A percentile compares a stretch with the other conserved stretches of the same genome.
Conservation (phyloP, 2,113 vertebrate species). For the Murina feae region DNA sequence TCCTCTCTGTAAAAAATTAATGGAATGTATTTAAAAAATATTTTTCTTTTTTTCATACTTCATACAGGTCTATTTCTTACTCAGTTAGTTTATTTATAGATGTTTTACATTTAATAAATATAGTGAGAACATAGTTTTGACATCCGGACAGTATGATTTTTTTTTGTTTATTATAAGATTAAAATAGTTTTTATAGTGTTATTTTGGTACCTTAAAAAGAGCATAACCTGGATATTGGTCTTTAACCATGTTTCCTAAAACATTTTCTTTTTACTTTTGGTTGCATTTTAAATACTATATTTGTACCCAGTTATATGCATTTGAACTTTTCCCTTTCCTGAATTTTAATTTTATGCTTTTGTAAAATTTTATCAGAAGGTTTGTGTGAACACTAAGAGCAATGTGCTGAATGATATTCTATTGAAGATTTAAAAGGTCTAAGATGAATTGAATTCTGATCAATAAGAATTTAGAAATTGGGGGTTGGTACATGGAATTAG, state of each 20-base stretch:
- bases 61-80: background rate
- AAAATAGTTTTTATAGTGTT: slow-evolving; percentile 34
- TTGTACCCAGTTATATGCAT: background rate
- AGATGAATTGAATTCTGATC: background rate
- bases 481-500: background rate
- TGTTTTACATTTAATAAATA: slow-evolving; percentile 24
- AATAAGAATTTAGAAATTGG: background rate
- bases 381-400: background rate
- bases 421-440: slow-evolving; percentile 8
- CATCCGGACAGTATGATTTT: background rate
- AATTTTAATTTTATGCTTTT: slow-evolving; percentile 36
- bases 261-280: background rate
- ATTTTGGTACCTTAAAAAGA: slow-evolving; percentile 16
- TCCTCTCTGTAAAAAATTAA: too few species aligned
- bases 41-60: background rate
- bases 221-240: background rate
- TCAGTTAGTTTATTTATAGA: background rate
- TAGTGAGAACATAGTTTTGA: background rate
- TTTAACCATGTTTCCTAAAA: slow-evolving; percentile 9
- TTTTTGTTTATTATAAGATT: background rate
- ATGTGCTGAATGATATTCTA: background rate
- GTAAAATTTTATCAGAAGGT: slow-evolving; percentile 21
- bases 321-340: background rate
- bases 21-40: too few species aligned
- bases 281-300: slow-evolving; percentile 22